A percentile compares a stretch with the other conserved stretches of the same genome.
These are phyloP conservation scores for Hypselothyrea guttata DNA, from an alignment of 2,888 invertebrate genomes.

Conservation along the genomic window DNA sequence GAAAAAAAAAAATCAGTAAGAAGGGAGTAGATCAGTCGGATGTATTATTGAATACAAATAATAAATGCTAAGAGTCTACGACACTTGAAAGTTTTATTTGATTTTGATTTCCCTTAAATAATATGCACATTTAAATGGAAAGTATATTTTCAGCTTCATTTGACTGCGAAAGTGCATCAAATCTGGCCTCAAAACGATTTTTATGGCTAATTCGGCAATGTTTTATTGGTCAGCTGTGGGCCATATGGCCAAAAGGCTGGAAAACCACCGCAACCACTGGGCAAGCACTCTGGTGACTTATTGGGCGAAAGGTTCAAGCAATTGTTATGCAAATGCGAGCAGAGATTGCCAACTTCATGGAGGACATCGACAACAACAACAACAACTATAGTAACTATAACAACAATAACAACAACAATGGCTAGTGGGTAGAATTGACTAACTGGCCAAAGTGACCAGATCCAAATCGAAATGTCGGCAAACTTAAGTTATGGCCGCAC, in stretches of 20 bases:
- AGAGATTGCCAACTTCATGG: slow-evolving; percentile 67
- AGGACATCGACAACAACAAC: slow-evolving; percentile 25
- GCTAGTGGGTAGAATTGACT: slow-evolving; percentile 63
- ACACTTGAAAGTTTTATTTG: too few relatives aligned
- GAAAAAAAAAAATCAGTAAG: slow-evolving; percentile 1
- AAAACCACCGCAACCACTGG: slow-evolving; percentile 9
- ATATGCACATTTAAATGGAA: slow-evolving; percentile 35
- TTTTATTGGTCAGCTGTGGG: slow-evolving; percentile 55
- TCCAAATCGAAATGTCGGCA: slow-evolving; percentile 61
- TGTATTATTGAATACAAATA: too few relatives aligned
- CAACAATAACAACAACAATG: slow-evolving; percentile 45
- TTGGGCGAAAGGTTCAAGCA: slow-evolving; percentile 74
- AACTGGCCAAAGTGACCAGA: slow-evolving; percentile 36
- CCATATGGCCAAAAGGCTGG: slow-evolving; percentile 33
- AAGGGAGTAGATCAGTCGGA: too few relatives aligned
- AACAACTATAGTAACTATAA: too few relatives aligned
- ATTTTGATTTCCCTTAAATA: too few relatives aligned
- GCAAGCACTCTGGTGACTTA: background rate
- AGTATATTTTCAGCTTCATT: slow-evolving; percentile 65
- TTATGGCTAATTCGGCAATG: slow-evolving; percentile 57
- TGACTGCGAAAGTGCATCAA: slow-evolving; percentile 55
- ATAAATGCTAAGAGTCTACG: too few relatives aligned
- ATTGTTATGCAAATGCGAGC: slow-evolving; percentile 72
- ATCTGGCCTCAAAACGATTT: slow-evolving; percentile 27
- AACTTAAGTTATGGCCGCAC: slow-evolving; percentile 61